Percentiles rank a stretch among this genome's conserved stretches.
phyloP scores from a whole-genome alignment of 1,140 invertebrate species.

The Drosophila dunni region DNA sequence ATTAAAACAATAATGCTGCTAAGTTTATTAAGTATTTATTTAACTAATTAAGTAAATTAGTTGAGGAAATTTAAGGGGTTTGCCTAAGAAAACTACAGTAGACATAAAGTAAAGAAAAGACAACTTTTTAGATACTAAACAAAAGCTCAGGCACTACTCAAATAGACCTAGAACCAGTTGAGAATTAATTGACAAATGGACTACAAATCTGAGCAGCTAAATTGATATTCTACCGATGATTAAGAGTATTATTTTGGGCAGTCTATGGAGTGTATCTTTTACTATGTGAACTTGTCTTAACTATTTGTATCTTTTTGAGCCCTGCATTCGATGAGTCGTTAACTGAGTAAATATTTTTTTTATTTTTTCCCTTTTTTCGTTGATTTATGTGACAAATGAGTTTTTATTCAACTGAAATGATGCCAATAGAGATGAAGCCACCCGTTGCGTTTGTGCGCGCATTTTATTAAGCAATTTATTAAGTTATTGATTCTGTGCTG shows the following conservation, averaged over 20 bases:
- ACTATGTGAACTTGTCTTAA: not conserved
- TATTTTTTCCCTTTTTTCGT: not conserved
- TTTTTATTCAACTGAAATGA: constrained; percentile 40
- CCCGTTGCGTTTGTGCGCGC: constrained; percentile 63
- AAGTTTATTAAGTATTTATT: not conserved
- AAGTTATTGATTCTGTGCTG: constrained; percentile 53
- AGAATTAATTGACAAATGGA: too few relatives aligned
- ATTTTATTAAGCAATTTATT: constrained; percentile 69
- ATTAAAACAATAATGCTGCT: not conserved
- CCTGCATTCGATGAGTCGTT: constrained; percentile 19
- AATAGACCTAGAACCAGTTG: too few relatives aligned
- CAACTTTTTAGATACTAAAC: too few relatives aligned
- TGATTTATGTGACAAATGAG: constrained; percentile 61
- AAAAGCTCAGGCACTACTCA: too few relatives aligned
- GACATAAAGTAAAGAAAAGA: too few relatives aligned
- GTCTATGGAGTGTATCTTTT: not conserved
- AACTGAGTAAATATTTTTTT: constrained; percentile 2
- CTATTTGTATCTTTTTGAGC: not conserved
- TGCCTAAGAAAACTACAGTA: too few relatives aligned
- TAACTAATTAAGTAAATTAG: too few relatives aligned
- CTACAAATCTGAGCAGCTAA: too few relatives aligned
- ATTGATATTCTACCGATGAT: too few relatives aligned
- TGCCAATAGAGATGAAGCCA: constrained; percentile 4
- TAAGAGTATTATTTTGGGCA: too few relatives aligned
- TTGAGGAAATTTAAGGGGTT: too few relatives aligned